A percentile compares a stretch with the other conserved stretches of the same genome.
Conservation (phyloP, 2,888 invertebrate species). For the Acrobasis repandana region DNA sequence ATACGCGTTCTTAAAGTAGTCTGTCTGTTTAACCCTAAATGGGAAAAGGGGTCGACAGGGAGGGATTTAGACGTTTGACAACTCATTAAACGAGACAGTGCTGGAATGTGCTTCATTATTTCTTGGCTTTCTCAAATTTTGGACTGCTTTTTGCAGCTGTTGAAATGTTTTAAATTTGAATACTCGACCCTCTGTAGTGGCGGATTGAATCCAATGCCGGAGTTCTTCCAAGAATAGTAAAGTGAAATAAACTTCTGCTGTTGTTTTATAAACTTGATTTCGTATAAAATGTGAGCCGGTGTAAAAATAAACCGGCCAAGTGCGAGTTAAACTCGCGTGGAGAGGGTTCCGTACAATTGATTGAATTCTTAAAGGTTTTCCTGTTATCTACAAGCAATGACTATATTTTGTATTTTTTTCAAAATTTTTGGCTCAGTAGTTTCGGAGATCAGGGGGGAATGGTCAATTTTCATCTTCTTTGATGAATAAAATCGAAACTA, state of each 20-base stretch:
- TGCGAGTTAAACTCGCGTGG: no score
- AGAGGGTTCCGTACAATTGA: no score
- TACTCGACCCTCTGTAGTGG: conserved; percentile 28
- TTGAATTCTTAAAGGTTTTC: no score
- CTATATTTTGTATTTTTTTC: no score
- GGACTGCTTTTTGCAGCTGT: conserved; percentile 38
- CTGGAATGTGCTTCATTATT: conserved; percentile 57
- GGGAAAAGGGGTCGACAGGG: conserved; percentile 17
- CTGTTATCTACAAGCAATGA: no score
- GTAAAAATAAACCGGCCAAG: no score
- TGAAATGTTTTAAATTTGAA: conserved; percentile 46
- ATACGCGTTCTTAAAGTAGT: conserved; percentile 25
- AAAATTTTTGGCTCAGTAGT: no score
- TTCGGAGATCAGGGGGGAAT: no score
- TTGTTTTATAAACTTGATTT: conserved; percentile 5
- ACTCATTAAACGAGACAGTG: conserved; percentile 53
- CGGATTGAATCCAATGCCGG: conserved; percentile 1
- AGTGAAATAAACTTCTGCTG: neutral
- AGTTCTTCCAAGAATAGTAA: neutral
- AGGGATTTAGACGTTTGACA: conserved; percentile 48
- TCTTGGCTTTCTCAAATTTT: conserved; percentile 48
- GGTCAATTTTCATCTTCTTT: no score
- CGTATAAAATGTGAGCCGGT: neutral
- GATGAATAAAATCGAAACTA: no score
- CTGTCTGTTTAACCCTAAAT: conserved; percentile 11